A percentile compares a stretch with the other conserved stretches of the same genome.
phyloP scores from a whole-genome alignment of 2,113 vertebrate species.

The Zingel zingel region DNA sequence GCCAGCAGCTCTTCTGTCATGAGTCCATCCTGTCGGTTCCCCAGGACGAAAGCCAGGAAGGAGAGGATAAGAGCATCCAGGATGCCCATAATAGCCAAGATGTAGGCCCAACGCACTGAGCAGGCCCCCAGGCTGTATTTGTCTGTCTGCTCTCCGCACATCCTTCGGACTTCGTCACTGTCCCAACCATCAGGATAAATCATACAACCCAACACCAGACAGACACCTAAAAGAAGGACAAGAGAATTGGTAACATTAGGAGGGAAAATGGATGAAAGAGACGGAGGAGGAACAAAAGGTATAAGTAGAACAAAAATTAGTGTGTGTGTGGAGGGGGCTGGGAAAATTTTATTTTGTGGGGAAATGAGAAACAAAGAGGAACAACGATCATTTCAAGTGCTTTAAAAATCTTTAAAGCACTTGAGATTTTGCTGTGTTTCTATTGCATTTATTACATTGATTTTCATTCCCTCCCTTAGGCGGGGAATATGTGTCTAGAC shows the following conservation, averaged over 20 bases:
- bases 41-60: constrained; percentile 96
- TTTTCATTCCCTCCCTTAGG: constrained; percentile 27
- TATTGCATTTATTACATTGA: constrained; percentile 27
- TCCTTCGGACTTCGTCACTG: constrained; percentile 92
- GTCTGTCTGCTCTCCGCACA: constrained; percentile 97
- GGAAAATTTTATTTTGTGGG: constrained; percentile 19
- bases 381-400: constrained; percentile 6
- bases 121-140: constrained; percentile 96
- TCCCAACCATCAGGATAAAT: constrained; percentile 98
- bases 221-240: constrained; percentile 84
- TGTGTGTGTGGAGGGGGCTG: no score
- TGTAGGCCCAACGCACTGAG: constrained; percentile 96
- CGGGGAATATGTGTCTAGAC: constrained; percentile 9
- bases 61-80: constrained; percentile 97
- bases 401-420: not conserved
- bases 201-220: constrained; percentile 96
- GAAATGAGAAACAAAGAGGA: constrained; percentile 22
- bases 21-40: constrained; percentile 96
- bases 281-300: not conserved
- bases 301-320: not conserved
- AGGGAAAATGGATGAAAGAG: not conserved
- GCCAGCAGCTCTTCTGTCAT: constrained; percentile 96
- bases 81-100: constrained; percentile 96
- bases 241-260: not conserved
- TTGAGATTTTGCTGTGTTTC: not conserved